Evolutionary conservation across 2,888 invertebrate genomes (phyloP), one percentile per base, ranked within the genome.

Genomic region (Ophion costatus): DNA sequence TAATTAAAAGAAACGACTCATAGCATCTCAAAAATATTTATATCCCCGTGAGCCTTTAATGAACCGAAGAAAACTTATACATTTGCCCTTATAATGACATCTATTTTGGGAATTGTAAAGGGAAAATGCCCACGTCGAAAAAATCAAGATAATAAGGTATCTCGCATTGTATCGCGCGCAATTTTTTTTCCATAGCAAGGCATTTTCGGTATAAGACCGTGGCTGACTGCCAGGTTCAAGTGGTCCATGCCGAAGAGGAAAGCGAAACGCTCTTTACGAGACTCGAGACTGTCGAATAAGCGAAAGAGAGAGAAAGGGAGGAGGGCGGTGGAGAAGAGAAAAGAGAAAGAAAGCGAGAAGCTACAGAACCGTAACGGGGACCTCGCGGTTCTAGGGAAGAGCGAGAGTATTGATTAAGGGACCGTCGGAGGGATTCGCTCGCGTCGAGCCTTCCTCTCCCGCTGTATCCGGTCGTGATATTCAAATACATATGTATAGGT

Each of bases 331-430:
- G 22, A 38, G 59, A 56, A 29, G 80, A 83, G 71, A n/a, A 69
- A 24, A 38, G 33, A 64, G 51, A 45, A 56, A 82, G 85, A 70
- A 29, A 70, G 29, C 59, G 33, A 66, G 56, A 45, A 56, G 29
- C 80, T 84, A 87, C 86, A 82, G 84, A 83, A 64, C 56, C 70
- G 82, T 83, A 79, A 83, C 74, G 85, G 85, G 69, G 76, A 82
- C 80, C 80, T 73, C 82, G 85, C 67, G 80, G 71, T 79, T 82
- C 78, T 80, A 84, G 82, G 85, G 87, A 78, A 87, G 87, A 88
- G 86, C 89, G 74, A 88, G 87, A 91, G 92, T 92, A 92, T 92
- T 92, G 92, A 92, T 92, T 89, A 91, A 91, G 89, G 90, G 89
- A 89, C 88, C 75, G 87, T 81, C 87, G 87, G 90, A 90, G 90